A percentile compares a stretch with the other conserved stretches of the same genome.
Conservation (phyloP, 2,797 vertebrate species). For the Micromesistius poutassou region DNA sequence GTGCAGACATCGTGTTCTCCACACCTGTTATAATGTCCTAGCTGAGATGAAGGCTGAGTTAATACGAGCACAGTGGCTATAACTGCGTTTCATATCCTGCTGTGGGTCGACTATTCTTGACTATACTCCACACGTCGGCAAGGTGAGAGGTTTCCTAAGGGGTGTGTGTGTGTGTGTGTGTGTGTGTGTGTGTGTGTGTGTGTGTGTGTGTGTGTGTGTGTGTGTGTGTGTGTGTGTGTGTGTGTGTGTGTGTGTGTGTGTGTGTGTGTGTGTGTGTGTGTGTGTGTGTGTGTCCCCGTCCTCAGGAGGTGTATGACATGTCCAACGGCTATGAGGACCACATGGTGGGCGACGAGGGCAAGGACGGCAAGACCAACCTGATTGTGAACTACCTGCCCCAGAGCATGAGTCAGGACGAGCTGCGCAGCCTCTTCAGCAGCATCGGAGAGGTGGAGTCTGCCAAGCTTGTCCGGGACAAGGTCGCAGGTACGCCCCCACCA, state of each 20-base stretch:
- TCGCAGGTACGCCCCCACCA: slow-evolving; percentile 81
- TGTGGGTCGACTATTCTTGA: too few species aligned
- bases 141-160: too few species aligned
- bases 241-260: not conserved
- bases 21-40: too few species aligned
- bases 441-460: slow-evolving; percentile 94
- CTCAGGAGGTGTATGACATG: slow-evolving; percentile 66
- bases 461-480: slow-evolving; percentile 96
- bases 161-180: not conserved
- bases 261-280: too few species aligned
- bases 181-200: too few species aligned
- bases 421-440: slow-evolving; percentile 93
- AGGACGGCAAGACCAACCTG: slow-evolving; percentile 89
- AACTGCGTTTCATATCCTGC: too few species aligned
- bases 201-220: too few species aligned
- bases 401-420: slow-evolving; percentile 97
- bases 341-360: slow-evolving; percentile 86
- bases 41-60: too few species aligned
- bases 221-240: too few species aligned
- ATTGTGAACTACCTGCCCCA: slow-evolving; percentile 99
- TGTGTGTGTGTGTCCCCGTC: not conserved
- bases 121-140: too few species aligned
- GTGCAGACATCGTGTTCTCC: too few species aligned
- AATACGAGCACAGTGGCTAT: too few species aligned
- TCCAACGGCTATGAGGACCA: slow-evolving; percentile 89